Evolutionary conservation across 2,113 vertebrate species (phyloP), one percentile per base, ranked within the genome.

Genomic region (Chlorodrepanis virens): DNA sequence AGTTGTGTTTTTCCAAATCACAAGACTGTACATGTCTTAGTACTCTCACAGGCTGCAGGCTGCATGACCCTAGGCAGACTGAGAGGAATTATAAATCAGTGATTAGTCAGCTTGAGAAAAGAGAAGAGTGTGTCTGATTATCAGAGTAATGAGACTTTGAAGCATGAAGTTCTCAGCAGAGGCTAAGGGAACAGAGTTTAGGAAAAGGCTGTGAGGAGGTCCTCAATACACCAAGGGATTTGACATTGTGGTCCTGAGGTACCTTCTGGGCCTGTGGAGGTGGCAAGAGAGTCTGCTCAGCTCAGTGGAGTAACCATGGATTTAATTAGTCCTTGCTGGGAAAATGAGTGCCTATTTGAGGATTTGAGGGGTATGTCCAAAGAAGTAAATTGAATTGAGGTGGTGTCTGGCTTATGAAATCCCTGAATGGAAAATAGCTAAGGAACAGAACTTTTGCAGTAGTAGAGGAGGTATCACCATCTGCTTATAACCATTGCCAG

Each of bases 101-200:
- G 67, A 88, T 93, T 89, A 88, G 71, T 90, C 83, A 94, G 42
- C 56, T 81, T 59, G 80, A 92, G 72, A 92, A 92, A 90, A 56
- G 29, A 80, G 70, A 91, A 84, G 29, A 85, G 29, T 19, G 0
- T 67, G 44, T 90, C 79, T 93, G 45, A 92, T 86, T 83, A 70
- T 83, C 42, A 70, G 76, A 59, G 59, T 69, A 74, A 74, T 47
- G 39, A 90, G 35, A 22, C 52, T 83, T 90, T 93, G 59, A 35
- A 83, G 54, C 61, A 59, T 59, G 56, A 71, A 47, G 39, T 44
- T 89, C 60, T 87, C 24, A 52, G 24, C 12, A 79, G 47, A 82
- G 11, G 29, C 60, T 60, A 68, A 64, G 49, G 82, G 53, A 82
- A 87, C 10, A 25, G 42, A 78, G 9, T 89, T 83, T 87, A 40